Percentiles rank a stretch among this genome's conserved stretches.
phyloP scores from a whole-genome alignment of 1,140 invertebrate species.

The Proales similis region DNA sequence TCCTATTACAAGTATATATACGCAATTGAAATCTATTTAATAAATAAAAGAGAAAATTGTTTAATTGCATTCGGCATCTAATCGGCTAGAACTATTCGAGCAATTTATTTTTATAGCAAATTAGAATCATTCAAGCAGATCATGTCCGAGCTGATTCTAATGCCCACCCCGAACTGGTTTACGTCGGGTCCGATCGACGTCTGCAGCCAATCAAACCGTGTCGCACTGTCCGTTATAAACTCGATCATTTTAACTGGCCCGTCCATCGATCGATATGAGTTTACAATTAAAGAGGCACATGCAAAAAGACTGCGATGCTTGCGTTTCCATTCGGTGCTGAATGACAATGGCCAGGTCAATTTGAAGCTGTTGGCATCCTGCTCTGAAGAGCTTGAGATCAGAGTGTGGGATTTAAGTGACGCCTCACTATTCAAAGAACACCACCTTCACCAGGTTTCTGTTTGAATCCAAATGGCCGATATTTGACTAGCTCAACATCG shows the following conservation, averaged over 20 bases:
- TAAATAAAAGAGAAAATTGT: too few species aligned
- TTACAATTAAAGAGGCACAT: conserved; percentile 30
- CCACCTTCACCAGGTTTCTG: conserved; percentile 15
- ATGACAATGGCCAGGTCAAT: background rate
- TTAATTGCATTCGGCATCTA: too few species aligned
- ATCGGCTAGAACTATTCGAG: too few species aligned
- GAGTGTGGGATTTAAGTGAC: conserved; percentile 29
- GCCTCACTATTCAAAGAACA: background rate
- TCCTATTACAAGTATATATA: too few species aligned
- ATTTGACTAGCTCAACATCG: background rate
- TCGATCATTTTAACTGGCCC: conserved; percentile 4
- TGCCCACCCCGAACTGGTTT: conserved; percentile 28
- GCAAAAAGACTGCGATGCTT: conserved; percentile 13
- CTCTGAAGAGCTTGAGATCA: conserved; percentile 20
- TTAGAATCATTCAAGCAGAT: too few species aligned
- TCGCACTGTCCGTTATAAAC: conserved; percentile 20
- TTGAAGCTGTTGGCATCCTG: conserved; percentile 15
- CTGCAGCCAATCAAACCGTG: background rate
- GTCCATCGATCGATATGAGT: background rate
- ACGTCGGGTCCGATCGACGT: conserved; percentile 1
- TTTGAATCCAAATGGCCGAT: background rate
- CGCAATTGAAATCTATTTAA: too few species aligned
- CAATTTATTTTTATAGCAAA: too few species aligned
- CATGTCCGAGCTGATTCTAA: conserved; percentile 24
- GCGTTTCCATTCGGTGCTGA: background rate